These are phyloP conservation scores for Nomada flava DNA, from an alignment of 2,888 invertebrate genomes.

Conservation along the genomic window DNA sequence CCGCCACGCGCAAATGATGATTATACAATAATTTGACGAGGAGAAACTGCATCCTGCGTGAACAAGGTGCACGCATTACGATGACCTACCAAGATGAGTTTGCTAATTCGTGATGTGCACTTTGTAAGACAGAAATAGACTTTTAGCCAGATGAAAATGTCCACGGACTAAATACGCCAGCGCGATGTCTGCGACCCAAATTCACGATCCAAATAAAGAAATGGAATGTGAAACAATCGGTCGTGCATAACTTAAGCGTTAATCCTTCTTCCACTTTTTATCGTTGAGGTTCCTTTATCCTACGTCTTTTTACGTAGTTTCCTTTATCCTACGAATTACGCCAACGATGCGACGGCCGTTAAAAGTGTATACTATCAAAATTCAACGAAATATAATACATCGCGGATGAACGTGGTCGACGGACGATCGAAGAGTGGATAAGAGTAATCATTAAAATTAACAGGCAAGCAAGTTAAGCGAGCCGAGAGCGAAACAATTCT, in stretches of 20 bases:
- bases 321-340: neutral
- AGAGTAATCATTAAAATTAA: constrained; percentile 7
- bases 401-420: too few species aligned
- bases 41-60: constrained; percentile 31
- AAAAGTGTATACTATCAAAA: neutral
- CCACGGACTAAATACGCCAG: constrained; percentile 37
- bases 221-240: neutral
- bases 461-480: constrained; percentile 14
- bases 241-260: neutral
- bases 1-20: constrained; percentile 18
- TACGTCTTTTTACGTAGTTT: neutral
- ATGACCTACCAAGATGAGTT: constrained; percentile 45
- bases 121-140: constrained; percentile 39
- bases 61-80: constrained; percentile 37
- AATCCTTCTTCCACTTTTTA: neutral
- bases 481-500: constrained; percentile 5
- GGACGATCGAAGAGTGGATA: neutral
- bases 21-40: constrained; percentile 39
- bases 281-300: neutral
- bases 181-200: constrained; percentile 35
- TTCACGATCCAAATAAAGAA: constrained; percentile 28
- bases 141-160: constrained; percentile 44
- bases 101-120: constrained; percentile 34
- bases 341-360: neutral
- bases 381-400: neutral